Evolutionary conservation across 2,113 vertebrate species (phyloP), one percentile per base, ranked within the genome.

Genomic region (Microcebus lehilahytsara): DNA sequence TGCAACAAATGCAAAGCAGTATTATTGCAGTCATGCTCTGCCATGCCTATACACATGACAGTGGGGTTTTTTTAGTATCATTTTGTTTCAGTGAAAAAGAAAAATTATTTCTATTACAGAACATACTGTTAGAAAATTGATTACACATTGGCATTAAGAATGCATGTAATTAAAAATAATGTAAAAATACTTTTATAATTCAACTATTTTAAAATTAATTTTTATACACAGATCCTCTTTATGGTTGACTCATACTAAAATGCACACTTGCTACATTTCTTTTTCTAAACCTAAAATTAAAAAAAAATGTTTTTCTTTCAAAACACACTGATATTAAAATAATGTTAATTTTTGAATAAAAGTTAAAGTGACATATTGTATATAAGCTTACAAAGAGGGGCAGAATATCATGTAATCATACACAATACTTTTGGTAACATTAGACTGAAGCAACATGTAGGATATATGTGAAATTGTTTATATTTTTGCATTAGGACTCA

Each of bases 1-100:
- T 92, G 53, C 30, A 56, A 42, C 93, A 97, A 98, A 98, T 95
- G 81, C 89, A 97, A 90, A 96, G 51, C 46, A 51, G 9, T 75
- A 51, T 98, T 96, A 93, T 93, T 94, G 53, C 62, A 69, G 62
- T 92, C 91, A 75, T 96, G 80, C 80, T 97, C 78, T 91, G 95
- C 93, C 69, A 95, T 62, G 85, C 84, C 72, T 79, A 80, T 71
- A 93, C 40, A 51, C 19, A 89, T 17, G 85, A 51, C 6, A 37
- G 34, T 20, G 10, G 58, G 72, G 83, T 69, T 66, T 97, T 19
- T 19, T 25, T 7, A 19, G 60, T 60, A 58, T 17, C 9, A 79
- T 46, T 96, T 90, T 97, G 23, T 66, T 77, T 86, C 22, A 34
- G 58, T 42, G 25, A 81, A 40, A 95, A 62, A 93, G 87, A 49